Conservation (phyloP, 2,797 vertebrate genomes). For the Hypotaenidia okinawae region DNA sequence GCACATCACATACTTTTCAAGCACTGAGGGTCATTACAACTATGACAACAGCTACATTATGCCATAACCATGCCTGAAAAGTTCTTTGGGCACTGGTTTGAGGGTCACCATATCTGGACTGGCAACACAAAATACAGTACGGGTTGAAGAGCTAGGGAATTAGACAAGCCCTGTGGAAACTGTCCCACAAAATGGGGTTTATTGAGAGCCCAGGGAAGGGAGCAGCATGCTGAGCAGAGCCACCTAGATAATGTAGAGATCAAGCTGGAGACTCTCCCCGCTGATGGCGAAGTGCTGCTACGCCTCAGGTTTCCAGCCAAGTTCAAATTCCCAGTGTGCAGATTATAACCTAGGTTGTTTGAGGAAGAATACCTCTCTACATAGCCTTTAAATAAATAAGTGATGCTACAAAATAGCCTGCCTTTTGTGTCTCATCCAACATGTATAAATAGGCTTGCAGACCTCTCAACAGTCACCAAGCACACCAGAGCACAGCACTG, state of each 20-base stretch:
- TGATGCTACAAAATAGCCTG: not conserved
- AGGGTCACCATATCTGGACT: not conserved
- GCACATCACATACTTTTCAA: not conserved
- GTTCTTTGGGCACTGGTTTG: not conserved
- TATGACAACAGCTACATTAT: accelerated
- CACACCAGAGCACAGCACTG: not conserved
- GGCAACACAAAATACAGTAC: not conserved
- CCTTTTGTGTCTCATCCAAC: not conserved
- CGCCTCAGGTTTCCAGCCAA: not conserved
- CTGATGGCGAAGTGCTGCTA: accelerated
- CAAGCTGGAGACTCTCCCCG: not conserved
- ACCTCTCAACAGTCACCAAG: not conserved
- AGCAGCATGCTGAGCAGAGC: not conserved
- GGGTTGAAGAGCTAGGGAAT: not conserved
- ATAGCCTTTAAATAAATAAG: not conserved
- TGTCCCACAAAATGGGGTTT: not conserved
- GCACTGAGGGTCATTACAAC: not conserved
- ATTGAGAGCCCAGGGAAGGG: not conserved
- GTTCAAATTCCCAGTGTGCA: not conserved
- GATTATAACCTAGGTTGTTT: not conserved
- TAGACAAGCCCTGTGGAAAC: not conserved
- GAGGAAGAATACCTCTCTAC: accelerated
- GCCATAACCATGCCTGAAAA: accelerated
- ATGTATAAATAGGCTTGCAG: not conserved
- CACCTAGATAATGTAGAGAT: not conserved